phyloP scores from a whole-genome alignment of 2,888 invertebrate species.

The Melanostoma scalare region DNA sequence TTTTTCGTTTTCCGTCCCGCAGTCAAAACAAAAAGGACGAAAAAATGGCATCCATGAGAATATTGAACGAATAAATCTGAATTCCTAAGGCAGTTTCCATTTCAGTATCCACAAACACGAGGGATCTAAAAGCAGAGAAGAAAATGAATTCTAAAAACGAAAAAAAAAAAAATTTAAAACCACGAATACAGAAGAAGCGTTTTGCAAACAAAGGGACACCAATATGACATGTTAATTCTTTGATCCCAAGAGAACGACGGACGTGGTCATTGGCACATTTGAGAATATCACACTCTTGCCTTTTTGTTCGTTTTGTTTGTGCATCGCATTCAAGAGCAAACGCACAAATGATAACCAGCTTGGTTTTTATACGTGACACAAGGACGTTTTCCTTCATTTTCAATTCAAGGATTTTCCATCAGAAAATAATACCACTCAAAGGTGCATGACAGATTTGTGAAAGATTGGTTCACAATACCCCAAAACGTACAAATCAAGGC shows the following conservation, averaged over 20 bases:
- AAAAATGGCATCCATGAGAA: conserved; percentile 50
- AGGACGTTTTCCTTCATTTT: conserved; percentile 11
- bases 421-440: neutral
- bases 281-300: conserved; percentile 9
- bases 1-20: conserved; percentile 29
- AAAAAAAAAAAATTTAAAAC: conserved; percentile 1
- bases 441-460: too few species aligned
- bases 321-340: neutral
- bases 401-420: neutral
- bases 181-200: neutral
- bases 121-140: conserved; percentile 14
- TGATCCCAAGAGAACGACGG: conserved; percentile 39
- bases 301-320: conserved; percentile 23
- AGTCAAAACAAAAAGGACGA: conserved; percentile 27
- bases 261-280: conserved; percentile 28
- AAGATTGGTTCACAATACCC: too few species aligned
- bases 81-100: conserved; percentile 62
- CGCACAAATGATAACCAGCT: conserved; percentile 17
- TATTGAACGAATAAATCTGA: conserved; percentile 68
- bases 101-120: conserved; percentile 26
- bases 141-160: conserved; percentile 28
- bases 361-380: conserved; percentile 34
- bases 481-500: too few species aligned
- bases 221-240: conserved; percentile 68
- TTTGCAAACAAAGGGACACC: conserved; percentile 7